phyloP scores from a whole-genome alignment of 2,113 vertebrate species.

The Macquaria ambigua region DNA sequence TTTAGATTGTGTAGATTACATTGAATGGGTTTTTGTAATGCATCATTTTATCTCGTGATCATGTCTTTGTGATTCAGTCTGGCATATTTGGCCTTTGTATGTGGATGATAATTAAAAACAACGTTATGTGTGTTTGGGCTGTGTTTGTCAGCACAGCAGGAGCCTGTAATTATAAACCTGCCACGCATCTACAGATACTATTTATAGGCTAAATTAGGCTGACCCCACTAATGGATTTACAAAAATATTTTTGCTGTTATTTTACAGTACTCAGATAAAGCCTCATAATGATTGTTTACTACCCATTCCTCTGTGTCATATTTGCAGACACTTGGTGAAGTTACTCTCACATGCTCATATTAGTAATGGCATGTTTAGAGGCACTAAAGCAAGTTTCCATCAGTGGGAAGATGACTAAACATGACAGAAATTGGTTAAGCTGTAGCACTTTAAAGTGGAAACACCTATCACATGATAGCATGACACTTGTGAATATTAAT shows the following conservation, averaged over 20 bases:
- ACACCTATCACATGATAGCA: too few relatives aligned
- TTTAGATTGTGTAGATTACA: background rate
- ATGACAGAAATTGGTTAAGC: background rate
- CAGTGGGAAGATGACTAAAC: background rate
- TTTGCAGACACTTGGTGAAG: background rate
- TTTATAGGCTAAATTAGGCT: background rate
- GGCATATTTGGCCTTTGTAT: background rate
- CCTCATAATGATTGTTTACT: background rate
- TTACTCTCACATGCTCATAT: background rate
- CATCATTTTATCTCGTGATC: background rate
- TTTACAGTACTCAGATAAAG: background rate
- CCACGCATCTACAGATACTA: background rate
- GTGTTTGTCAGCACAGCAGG: background rate
- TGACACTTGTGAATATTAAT: background rate
- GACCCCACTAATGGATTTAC: background rate
- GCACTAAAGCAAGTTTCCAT: background rate
- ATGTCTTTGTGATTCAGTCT: background rate
- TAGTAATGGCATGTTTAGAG: background rate
- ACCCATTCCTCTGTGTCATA: background rate
- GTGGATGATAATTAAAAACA: background rate
- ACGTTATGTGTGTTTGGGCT: background rate
- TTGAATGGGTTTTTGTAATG: background rate
- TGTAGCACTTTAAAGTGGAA: background rate
- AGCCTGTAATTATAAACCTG: background rate
- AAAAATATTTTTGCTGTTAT: background rate